phyloP scores from a whole-genome alignment of 2,113 vertebrate genomes.

The Alectura lathami region DNA sequence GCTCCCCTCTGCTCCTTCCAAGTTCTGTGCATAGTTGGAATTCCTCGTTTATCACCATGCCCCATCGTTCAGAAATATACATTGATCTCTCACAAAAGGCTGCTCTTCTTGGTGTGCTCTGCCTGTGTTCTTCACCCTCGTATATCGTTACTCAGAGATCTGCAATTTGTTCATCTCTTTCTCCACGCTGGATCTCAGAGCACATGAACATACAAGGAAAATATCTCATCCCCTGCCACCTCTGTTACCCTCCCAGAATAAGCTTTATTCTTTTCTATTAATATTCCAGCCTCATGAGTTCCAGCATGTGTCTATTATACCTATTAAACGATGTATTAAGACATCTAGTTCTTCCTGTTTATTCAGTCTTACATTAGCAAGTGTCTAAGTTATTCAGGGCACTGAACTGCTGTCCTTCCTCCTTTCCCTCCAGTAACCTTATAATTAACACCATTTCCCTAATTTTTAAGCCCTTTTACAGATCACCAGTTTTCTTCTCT shows the following conservation, averaged over 20 bases:
- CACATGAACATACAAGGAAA: background rate
- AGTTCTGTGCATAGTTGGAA: background rate
- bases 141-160: background rate
- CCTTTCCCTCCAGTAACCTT: background rate
- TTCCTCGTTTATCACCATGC: background rate
- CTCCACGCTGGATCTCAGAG: background rate
- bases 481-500: background rate
- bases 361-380: conserved; percentile 4
- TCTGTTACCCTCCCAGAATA: background rate
- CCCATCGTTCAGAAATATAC: background rate
- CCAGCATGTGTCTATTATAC: background rate
- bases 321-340: conserved; percentile 12
- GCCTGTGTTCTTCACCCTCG: background rate
- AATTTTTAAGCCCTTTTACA: background rate
- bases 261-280: conserved; percentile 15
- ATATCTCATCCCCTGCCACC: background rate
- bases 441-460: background rate
- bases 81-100: background rate
- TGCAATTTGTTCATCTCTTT: background rate
- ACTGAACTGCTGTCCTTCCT: background rate
- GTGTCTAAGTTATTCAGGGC: background rate
- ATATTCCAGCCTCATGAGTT: conserved; percentile 28
- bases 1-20: background rate
- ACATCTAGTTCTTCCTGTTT: conserved; percentile 27
- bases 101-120: background rate